Base-by-base conservation (phyloP, 2,888 invertebrate genomes). In the Temnothorax rugatulus region DNA sequence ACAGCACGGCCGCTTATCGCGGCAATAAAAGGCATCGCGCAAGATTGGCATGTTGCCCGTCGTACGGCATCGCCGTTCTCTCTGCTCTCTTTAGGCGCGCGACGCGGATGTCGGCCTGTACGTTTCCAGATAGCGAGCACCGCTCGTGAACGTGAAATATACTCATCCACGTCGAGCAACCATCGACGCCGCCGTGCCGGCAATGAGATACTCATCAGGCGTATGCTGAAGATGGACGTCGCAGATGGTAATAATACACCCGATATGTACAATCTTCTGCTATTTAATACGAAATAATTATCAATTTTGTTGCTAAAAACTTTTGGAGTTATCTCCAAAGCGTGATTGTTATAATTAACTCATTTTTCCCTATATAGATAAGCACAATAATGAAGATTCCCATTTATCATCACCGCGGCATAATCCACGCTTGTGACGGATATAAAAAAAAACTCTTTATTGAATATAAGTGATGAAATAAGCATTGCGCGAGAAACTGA, bases 41-140 rank as follows among this genome's bases (percentile, higher is more conserved):
- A 91, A 92, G 93, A 93, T 93, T 93, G 93, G 93, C 93, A 93
- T 90, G 92, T 91, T 92, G 93, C 94, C 93, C 90, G 84, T 82
- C 84, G 83, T 86, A 88, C 87, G 61, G 69, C 84, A 87, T 85
- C 89, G 88, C 85, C 91, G 86, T 91, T 91, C 90, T 90, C 89
- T 84, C 84, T 81, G 82, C 86, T 82, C 86, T 91, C 86, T 86
- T 89, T 84, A 89, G 87, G 84, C 85, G 86, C 85, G 82, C 84
- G 18, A 44, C 85, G 84, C 85, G 83, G 86, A 88, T 89, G 90
- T 86, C 15, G 61, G 83, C 86, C 79, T 84, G 66, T 50, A 68
- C 76, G 69, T 64, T 61, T 68, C 63, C 64, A 85, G 93, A 93
- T 93, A 93, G 92, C 91, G 89, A 63, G 5, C 75, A 38, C 21